Evolutionary conservation across 37 sponge, comb jelly and placozoan species (phyloP), one percentile per base, ranked within the genome.

Genomic region (Eunapius fragilis): DNA sequence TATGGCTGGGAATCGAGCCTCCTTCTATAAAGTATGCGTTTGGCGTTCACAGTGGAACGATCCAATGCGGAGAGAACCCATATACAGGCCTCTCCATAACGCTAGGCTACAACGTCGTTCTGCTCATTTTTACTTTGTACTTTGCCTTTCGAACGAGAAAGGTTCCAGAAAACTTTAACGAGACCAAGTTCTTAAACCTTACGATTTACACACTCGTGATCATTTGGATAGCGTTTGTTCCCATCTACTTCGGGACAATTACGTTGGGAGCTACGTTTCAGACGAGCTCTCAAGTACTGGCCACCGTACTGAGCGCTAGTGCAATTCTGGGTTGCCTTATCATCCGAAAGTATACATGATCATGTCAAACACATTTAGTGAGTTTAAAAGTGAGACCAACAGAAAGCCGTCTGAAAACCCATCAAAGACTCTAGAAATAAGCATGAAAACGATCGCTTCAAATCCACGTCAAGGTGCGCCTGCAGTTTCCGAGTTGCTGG

Each of bases 121-220:
- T 89, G 0, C 58, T 89, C 11, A 2, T 79, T 0, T 2, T 88
- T 3, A n/a, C 85, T 41, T 85, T 71, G 13, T 7, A 28, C 28
- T 89, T 41, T 30, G 89, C 83, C 26, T 71, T 89, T 25, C 79
- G 30, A 9, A 80, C 93, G 9, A 31, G 93, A 22, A 81, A 89
- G 23, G 74, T 93, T 0, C 93, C 94, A 11, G 49, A 86, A 13
- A 85, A 93, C 41, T 93, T 90, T 82, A 89, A 90, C 48, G 94
- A 93, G 71, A 67, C 91, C 38, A 89, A 75, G 71, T 87, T 81
- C 70, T 90, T 93, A 80, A 87, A 77, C 58, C 22, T 86, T 26
- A 78, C 84, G 9, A 11, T 78, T 22, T 86, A 84, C 80, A 84
- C 85, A 68, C 47, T 85, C 30, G 74, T 68, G 31, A 73, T 87